phyloP scores from a whole-genome alignment of 2,113 vertebrate species.

The Cephalopterus ornatus region DNA sequence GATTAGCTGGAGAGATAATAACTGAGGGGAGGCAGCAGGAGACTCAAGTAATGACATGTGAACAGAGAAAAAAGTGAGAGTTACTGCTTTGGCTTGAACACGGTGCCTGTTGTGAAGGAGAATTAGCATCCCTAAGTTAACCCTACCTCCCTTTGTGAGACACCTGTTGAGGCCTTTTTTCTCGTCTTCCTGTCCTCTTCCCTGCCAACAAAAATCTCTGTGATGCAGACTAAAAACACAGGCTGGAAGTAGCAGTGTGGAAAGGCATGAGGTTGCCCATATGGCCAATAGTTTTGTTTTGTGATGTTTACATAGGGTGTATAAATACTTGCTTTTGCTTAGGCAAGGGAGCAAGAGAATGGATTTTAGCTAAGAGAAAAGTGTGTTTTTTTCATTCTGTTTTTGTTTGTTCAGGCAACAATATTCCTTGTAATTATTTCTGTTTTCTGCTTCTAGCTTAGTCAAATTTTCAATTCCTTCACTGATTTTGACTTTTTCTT shows the following conservation, averaged over 20 bases:
- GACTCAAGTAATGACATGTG: not conserved
- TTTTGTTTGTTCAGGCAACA: not conserved
- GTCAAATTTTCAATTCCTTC: not conserved
- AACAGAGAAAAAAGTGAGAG: conserved; percentile 16
- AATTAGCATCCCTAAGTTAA: conserved; percentile 48
- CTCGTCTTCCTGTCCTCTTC: not conserved
- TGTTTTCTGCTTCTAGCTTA: not conserved
- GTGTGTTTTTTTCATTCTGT: not conserved
- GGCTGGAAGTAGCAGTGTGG: not conserved
- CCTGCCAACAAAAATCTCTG: conserved; percentile 5
- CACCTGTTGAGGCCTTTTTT: conserved; percentile 6
- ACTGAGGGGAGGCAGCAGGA: conserved; percentile 37
- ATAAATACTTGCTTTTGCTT: not conserved
- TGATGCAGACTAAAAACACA: not conserved
- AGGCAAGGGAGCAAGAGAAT: not conserved
- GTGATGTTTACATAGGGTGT: not conserved
- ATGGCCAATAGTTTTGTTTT: not conserved
- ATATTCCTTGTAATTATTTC: not conserved
- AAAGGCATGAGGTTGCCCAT: not conserved
- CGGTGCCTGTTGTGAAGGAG: conserved; percentile 16
- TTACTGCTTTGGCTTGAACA: conserved; percentile 23
- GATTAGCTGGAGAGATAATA: conserved; percentile 30
- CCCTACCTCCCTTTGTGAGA: conserved; percentile 19
- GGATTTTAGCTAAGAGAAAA: not conserved
- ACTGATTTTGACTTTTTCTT: not conserved